Conservation (phyloP, 2,888 invertebrate genomes). For the Calliopum simillimum region DNA sequence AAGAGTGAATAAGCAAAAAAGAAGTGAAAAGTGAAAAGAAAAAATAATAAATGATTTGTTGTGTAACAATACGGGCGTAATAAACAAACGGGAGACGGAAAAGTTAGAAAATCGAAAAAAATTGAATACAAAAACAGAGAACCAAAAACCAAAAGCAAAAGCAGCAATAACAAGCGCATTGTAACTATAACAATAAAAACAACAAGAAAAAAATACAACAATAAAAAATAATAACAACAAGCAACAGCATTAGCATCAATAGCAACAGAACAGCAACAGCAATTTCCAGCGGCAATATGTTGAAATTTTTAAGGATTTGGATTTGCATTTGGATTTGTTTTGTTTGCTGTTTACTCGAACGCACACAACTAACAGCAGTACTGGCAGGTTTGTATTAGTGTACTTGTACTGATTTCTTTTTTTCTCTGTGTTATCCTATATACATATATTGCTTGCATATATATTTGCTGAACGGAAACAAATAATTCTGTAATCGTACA, state of each 20-base stretch:
- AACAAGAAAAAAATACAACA: neutral
- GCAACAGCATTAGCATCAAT: slow-evolving; percentile 23
- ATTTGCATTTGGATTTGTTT: slow-evolving; percentile 50
- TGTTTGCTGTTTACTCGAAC: slow-evolving; percentile 47
- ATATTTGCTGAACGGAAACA: too few relatives aligned
- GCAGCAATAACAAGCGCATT: neutral
- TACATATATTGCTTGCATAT: neutral
- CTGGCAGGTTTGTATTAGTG: slow-evolving; percentile 46
- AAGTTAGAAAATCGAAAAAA: neutral
- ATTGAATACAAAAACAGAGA: neutral
- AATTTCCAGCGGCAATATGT: slow-evolving; percentile 41
- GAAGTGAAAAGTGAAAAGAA: neutral
- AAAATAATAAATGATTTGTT: neutral
- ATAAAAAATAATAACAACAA: slow-evolving; percentile 3
- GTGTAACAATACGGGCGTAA: too few relatives aligned
- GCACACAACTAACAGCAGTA: slow-evolving; percentile 45
- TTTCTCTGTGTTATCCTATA: neutral
- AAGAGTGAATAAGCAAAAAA: neutral
- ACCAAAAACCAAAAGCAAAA: neutral
- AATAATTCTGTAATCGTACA: too few relatives aligned
- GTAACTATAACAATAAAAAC: slow-evolving; percentile 9
- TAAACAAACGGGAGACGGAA: too few relatives aligned
- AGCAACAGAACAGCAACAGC: neutral
- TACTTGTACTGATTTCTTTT: neutral
- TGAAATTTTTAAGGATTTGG: slow-evolving; percentile 45